These are phyloP conservation scores for Alces alces DNA, from an alignment of 2,113 vertebrate genomes.

Conservation along the genomic window DNA sequence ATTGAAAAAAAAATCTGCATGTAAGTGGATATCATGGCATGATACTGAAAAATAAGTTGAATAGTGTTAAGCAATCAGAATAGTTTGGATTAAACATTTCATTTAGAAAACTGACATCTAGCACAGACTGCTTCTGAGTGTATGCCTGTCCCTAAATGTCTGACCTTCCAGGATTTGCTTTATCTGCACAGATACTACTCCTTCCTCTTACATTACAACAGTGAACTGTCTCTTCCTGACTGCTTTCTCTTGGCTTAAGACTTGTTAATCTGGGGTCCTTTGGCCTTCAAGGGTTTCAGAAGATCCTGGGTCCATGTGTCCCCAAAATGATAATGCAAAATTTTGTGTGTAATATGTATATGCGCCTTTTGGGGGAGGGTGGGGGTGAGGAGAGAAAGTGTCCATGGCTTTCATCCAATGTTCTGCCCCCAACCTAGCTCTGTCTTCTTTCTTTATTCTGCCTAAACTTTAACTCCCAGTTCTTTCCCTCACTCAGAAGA, in stretches of 20 bases:
- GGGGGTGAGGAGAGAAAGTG: not conserved
- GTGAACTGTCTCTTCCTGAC: not conserved
- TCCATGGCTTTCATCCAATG: not conserved
- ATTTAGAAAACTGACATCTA: not conserved
- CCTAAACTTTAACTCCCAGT: not conserved
- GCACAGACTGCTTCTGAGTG: not conserved
- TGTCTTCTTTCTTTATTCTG: not conserved
- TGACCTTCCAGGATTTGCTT: not conserved
- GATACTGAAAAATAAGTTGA: not conserved
- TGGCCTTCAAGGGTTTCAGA: not conserved
- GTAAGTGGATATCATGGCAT: not conserved
- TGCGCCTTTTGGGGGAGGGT: not conserved
- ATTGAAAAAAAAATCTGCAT: not conserved
- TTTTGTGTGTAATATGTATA: not conserved
- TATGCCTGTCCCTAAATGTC: not conserved
- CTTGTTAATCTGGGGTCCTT: not conserved
- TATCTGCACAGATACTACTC: not conserved
- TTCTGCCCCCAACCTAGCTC: not conserved
- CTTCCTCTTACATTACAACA: not conserved
- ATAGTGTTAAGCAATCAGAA: not conserved
- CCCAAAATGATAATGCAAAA: not conserved
- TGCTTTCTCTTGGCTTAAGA: not conserved
- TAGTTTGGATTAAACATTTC: not conserved
- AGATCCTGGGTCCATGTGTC: not conserved
- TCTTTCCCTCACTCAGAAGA: not conserved